Percentiles rank a stretch among this genome's conserved stretches.
Conservation (phyloP, 2,888 invertebrate genomes). For the Autographa pulchrina region DNA sequence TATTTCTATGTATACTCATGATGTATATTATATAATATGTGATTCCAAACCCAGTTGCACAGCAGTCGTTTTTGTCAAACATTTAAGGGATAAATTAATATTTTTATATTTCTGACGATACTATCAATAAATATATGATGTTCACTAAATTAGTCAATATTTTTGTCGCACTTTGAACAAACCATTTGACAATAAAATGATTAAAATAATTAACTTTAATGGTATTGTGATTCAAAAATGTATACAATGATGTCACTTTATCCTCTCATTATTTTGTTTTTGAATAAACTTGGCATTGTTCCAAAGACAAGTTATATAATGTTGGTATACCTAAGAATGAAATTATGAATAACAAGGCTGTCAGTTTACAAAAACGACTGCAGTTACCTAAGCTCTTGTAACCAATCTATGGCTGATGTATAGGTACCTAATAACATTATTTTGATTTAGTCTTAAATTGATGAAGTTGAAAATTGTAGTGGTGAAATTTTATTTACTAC, state of each 20-base stretch:
- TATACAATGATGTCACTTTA: neutral
- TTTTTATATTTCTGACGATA: conserved; percentile 4
- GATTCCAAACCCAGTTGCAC: conserved; percentile 16
- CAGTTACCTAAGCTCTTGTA: conserved; percentile 24
- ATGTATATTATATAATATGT: conserved; percentile 33
- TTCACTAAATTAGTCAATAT: neutral
- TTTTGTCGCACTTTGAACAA: neutral
- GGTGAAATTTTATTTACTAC: conserved; percentile 3
- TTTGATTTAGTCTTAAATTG: conserved; percentile 35
- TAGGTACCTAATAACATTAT: conserved; percentile 26
- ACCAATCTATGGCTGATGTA: conserved; percentile 24
- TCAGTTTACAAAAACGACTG: conserved; percentile 40
- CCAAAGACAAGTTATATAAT: neutral
- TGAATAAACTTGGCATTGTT: neutral
- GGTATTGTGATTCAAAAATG: neutral
- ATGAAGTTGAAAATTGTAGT: conserved; percentile 43
- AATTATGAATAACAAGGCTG: neutral
- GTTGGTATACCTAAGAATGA: neutral
- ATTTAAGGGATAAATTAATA: neutral
- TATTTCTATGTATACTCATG: conserved; percentile 50
- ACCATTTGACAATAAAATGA: neutral
- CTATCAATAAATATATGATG: neutral
- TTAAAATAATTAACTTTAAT: neutral
- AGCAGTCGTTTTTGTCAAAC: conserved; percentile 39
- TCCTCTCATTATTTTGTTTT: neutral